phyloP scores from a whole-genome alignment of 2,113 vertebrate species.

The Chitala chitala region DNA sequence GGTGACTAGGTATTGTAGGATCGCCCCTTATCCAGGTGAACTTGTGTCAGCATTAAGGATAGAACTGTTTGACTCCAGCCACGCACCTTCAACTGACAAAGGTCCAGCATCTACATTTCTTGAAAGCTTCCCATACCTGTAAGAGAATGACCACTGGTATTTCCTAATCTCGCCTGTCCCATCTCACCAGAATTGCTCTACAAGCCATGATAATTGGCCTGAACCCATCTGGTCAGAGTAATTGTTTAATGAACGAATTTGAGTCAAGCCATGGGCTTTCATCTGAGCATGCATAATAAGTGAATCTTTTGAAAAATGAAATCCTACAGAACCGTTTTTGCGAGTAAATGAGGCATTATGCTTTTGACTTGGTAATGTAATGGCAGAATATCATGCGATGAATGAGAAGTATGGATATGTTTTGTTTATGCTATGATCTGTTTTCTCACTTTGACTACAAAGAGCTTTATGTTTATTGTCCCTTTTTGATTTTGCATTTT shows the following conservation, averaged over 20 bases:
- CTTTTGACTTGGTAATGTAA: no score
- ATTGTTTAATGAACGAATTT: neutral
- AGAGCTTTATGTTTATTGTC: no score
- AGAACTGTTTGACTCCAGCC: neutral
- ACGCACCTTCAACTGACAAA: neutral
- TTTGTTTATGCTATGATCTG: no score
- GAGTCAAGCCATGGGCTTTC: neutral
- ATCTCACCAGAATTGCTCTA: neutral
- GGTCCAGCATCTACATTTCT: neutral
- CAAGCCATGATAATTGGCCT: neutral
- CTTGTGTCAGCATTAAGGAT: neutral
- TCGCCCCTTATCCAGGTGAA: neutral
- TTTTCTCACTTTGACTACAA: no score
- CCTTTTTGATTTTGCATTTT: no score
- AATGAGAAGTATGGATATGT: no score
- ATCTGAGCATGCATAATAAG: neutral
- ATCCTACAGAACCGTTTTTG: no score
- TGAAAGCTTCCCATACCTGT: neutral
- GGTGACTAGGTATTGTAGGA: neutral
- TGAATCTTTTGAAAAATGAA: no score
- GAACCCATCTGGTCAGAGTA: constrained; percentile 4
- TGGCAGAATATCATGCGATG: no score
- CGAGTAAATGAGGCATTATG: no score
- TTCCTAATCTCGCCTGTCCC: neutral
- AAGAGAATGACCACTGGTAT: neutral